Percentiles rank a stretch among this genome's conserved stretches.
Conservation (phyloP, 2,888 invertebrate genomes). For the Steinernema hermaphroditum region DNA sequence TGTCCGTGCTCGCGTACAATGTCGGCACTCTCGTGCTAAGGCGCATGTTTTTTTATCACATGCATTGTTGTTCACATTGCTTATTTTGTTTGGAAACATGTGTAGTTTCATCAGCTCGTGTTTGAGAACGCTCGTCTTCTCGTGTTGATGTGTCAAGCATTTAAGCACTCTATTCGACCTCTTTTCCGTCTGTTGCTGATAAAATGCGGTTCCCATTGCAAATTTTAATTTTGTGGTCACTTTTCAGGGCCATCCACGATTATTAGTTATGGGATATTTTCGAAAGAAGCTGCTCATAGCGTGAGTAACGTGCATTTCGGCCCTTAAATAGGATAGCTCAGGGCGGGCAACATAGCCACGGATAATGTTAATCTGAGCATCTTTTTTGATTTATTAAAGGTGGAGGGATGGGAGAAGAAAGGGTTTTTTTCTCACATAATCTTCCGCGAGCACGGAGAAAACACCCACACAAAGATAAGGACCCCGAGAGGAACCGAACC, state of each 20-base stretch:
- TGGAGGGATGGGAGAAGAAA: too few relatives aligned
- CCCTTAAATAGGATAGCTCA: too few relatives aligned
- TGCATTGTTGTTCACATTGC: not conserved
- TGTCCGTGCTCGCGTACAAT: conserved; percentile 14
- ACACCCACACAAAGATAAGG: too few relatives aligned
- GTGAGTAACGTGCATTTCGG: too few relatives aligned
- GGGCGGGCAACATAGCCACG: too few relatives aligned
- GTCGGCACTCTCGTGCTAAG: not conserved
- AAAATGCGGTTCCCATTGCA: not conserved
- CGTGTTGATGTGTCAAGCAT: not conserved
- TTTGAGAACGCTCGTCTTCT: not conserved
- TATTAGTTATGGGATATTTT: not conserved
- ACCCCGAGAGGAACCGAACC: too few relatives aligned
- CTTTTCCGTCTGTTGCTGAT: not conserved
- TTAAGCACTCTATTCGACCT: not conserved
- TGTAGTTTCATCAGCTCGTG: not conserved
- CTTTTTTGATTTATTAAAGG: too few relatives aligned
- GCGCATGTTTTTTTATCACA: not conserved
- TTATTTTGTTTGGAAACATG: not conserved
- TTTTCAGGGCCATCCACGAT: too few relatives aligned
- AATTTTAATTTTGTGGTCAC: too few relatives aligned
- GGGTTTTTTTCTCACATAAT: too few relatives aligned
- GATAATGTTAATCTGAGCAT: too few relatives aligned
- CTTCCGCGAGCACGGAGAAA: too few relatives aligned
- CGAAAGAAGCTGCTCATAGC: not conserved